These are phyloP conservation scores for Pangasius macronema DNA, from an alignment of 2,797 vertebrate genomes.

Conservation along the genomic window DNA sequence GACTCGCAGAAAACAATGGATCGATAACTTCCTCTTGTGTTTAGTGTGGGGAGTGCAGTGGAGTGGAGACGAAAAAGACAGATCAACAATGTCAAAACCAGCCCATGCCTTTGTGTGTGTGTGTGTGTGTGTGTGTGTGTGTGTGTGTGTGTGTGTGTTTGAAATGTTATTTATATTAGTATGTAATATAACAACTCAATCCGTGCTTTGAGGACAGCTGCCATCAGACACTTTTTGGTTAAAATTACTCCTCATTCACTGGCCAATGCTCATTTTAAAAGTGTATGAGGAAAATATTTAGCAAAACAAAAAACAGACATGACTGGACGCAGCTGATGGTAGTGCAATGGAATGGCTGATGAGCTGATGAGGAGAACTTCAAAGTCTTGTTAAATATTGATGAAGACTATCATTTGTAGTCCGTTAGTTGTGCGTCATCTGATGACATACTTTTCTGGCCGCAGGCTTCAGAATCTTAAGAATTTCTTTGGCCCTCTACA, in stretches of 20 bases:
- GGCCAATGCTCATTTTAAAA: background rate
- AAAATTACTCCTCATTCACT: background rate
- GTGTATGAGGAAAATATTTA: background rate
- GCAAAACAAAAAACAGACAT: background rate
- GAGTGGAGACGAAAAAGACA: conserved; percentile 17
- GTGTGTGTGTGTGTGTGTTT: conserved; percentile 11
- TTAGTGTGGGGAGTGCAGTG: conserved; percentile 12
- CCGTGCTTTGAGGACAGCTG: background rate
- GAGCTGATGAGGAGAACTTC: background rate
- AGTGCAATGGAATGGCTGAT: background rate
- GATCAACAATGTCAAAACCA: background rate
- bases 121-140: conserved; percentile 7
- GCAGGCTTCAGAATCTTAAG: background rate
- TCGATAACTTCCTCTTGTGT: conserved; percentile 54
- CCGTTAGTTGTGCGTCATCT: background rate
- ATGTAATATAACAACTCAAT: background rate
- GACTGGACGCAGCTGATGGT: background rate
- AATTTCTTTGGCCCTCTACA: background rate
- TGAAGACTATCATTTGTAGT: background rate
- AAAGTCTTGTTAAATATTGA: conserved; percentile 11
- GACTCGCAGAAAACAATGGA: conserved; percentile 57
- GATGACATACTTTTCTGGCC: background rate
- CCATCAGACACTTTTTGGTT: background rate
- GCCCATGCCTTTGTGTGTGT: background rate
- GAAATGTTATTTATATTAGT: background rate